A percentile compares a stretch with the other conserved stretches of the same genome.
These are phyloP conservation scores for Pangasius larnaudii DNA, from an alignment of 2,797 vertebrate genomes.

Conservation along the genomic window DNA sequence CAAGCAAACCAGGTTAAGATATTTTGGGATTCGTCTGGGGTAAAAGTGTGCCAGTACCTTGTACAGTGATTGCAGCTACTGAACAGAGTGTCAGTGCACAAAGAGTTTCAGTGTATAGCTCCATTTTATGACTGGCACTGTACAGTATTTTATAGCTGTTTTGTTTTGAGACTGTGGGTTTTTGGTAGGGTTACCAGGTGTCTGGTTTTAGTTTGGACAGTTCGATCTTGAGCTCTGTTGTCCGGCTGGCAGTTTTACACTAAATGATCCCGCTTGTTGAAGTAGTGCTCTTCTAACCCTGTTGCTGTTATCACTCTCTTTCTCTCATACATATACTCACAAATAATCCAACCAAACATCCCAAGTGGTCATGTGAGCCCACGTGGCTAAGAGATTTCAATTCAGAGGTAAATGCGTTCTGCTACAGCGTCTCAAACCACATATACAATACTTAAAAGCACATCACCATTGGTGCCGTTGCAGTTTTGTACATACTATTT, in stretches of 20 bases:
- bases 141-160: not conserved
- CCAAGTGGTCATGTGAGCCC: not conserved
- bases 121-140: not conserved
- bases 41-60: constrained; percentile 25
- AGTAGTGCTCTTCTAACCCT: not conserved
- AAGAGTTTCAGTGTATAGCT: not conserved
- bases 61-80: not conserved
- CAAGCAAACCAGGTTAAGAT: constrained; percentile 9
- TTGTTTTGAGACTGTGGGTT: not conserved
- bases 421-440: not conserved
- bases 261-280: not conserved
- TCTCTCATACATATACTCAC: too few relatives aligned
- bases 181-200: not conserved
- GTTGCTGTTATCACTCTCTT: too few relatives aligned
- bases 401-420: not conserved
- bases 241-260: not conserved
- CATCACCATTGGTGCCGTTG: not conserved
- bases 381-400: not conserved
- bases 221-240: not conserved
- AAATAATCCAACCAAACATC: not conserved
- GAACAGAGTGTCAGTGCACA: constrained; percentile 13
- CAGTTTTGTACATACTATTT: not conserved
- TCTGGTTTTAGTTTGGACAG: not conserved
- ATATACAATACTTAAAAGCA: not conserved
- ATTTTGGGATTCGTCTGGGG: constrained; percentile 18